Percentiles rank a stretch among this genome's conserved stretches.
Conservation (phyloP, 2,113 vertebrate genomes). For the Nyctereutes procyonoides region DNA sequence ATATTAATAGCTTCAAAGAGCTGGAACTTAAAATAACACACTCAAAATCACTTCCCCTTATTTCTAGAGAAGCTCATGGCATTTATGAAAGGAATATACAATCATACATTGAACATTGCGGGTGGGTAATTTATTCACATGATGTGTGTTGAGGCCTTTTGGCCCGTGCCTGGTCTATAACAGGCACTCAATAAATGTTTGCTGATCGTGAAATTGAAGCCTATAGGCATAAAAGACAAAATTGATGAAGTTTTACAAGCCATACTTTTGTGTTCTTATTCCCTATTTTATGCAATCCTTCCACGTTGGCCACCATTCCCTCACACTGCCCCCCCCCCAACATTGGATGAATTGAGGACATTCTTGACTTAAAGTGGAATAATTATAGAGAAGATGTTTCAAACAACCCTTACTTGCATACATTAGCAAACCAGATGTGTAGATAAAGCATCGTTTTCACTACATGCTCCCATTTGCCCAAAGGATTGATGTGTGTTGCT, state of each 20-base stretch:
- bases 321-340: neutral
- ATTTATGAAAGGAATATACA: slow-evolving; percentile 18
- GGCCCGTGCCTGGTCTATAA: neutral
- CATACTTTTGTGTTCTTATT: neutral
- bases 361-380: slow-evolving; percentile 35
- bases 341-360: neutral
- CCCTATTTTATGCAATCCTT: neutral
- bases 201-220: neutral
- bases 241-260: neutral
- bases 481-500: neutral
- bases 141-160: neutral
- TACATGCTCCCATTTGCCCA: neutral
- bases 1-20: slow-evolving; percentile 66
- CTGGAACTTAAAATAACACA: neutral
- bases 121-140: neutral
- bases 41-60: slow-evolving; percentile 19
- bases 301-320: neutral
- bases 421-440: slow-evolving; percentile 58
- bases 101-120: neutral
- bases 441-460: neutral
- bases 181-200: neutral
- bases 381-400: slow-evolving; percentile 38
- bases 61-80: neutral
- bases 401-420: neutral
- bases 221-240: neutral